A percentile compares a stretch with the other conserved stretches of the same genome.
phyloP scores from a whole-genome alignment of 2,888 invertebrate genomes.

The Chirona hameri region DNA sequence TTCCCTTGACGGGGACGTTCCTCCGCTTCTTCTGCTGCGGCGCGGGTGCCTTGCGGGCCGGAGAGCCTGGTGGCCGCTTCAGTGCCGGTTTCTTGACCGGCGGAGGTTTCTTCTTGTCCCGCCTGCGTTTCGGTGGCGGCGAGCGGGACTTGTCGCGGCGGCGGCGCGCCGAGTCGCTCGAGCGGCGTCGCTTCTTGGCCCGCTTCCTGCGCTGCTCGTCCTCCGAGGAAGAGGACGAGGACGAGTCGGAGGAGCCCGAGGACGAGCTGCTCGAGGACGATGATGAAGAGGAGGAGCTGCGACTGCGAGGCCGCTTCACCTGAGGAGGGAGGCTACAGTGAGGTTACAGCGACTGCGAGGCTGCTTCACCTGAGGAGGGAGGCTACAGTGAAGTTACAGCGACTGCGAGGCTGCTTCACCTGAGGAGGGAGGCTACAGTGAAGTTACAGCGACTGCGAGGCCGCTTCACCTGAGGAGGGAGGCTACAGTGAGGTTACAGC shows the following conservation, averaged over 20 bases:
- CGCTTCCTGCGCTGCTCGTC: slow-evolving; percentile 8
- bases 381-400: too few relatives aligned
- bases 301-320: slow-evolving; percentile 4
- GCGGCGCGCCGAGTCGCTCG: not conserved
- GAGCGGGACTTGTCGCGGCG: slow-evolving; percentile 5
- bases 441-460: slow-evolving; percentile 10
- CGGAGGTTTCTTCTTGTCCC: not conserved
- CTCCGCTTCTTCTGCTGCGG: not conserved
- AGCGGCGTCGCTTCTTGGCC: not conserved
- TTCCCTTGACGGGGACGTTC: not conserved
- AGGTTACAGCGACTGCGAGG: not conserved
- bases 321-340: not conserved
- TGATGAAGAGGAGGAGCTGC: not conserved
- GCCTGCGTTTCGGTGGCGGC: not conserved
- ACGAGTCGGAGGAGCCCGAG: slow-evolving; percentile 22
- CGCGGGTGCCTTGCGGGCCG: not conserved
- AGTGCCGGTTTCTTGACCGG: not conserved
- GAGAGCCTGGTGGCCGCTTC: not conserved
- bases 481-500: too few relatives aligned
- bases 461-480: not conserved
- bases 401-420: slow-evolving; percentile 1
- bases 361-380: not conserved
- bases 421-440: not conserved
- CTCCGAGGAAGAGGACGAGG: slow-evolving; percentile 10
- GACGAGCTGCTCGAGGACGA: slow-evolving; percentile 4